Evolutionary conservation across 2,888 invertebrate genomes (phyloP), one percentile per base, ranked within the genome.

Genomic region (Clanis bilineata): DNA sequence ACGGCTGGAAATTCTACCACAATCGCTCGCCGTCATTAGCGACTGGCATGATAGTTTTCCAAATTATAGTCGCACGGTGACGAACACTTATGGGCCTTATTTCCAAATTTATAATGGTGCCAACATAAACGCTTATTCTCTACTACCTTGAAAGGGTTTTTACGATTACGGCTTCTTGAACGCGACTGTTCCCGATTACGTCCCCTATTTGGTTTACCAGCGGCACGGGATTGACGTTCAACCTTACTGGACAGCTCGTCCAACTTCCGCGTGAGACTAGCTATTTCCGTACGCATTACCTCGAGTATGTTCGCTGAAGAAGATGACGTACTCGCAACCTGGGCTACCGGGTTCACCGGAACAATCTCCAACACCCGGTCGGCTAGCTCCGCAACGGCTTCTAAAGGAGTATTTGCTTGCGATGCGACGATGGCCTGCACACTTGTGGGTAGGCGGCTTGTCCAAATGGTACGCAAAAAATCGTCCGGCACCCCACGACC

Each of bases 401-500:
- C 56, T 6, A 64, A 12, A 10, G 57, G 39, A n/a, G 55, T 9
- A 3, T 59, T 43, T 1, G 22, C n/a, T 41, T 66, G 68, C 9
- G 66, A 62, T 0, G 64, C 69, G 0, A 69, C 38, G 1, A 64
- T 22, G 0, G 65, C 39, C 23, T 69, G 70, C 0, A 66, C 10
- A 39, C 58, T 57, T 2, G 5, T 21, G 0, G 68, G 68, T 6
- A 68, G 45, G 0, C 69, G 58, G 36, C 61, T 66, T 0, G 59
- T 36, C 67, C 69, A 68, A 4, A 71, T 60, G 0, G 64, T 64
- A 0, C 58, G 21, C 1, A 68, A 10, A 28, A 69, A 66, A 3
- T 66, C 62, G 0, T 62, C 61, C 2, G 65, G 64, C 0, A 68
- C 58, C 0, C 25, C 39, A 10, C 61, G 58, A 0, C 69, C 71